Evolutionary conservation across 92 coral and sea anemone genomes (phyloP), one percentile per base, ranked within the genome.

Genomic region (Umimayanthus kanabou): DNA sequence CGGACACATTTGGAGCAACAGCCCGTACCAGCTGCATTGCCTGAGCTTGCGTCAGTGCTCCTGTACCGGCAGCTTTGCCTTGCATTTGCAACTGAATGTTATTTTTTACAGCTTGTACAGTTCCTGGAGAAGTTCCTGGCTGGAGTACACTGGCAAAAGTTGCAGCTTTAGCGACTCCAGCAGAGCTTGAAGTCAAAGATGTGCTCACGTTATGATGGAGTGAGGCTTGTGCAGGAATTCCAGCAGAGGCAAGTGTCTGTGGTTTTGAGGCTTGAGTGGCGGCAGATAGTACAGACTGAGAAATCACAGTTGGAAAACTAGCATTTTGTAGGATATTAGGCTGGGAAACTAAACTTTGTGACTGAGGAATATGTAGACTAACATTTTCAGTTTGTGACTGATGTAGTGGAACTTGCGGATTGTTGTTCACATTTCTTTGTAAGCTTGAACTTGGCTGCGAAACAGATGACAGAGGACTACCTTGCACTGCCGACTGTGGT

Each of bases 1-100:
- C 87, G 6, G 87, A 43, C 43, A 83, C 67, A 69, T 83, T 70
- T 70, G 87, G 87, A 7, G 87, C 87, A 9, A 83, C 87, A n/a
- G 87, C 87, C 58, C 28, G 70, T 6, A 83, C 78, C 66, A 83
- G 33, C 47, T 83, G 87, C 67, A 83, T 71, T 26, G 87, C 87
- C 55, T 83, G 87, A 2, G 87, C 87, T 71, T 83, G 79, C 0
- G 87, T 70, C 2, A 83, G 37, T 47, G 55, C 64, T 66, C 86
- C 86, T 11, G 55, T 33, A 47, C 64, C 28, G 1, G 77, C 30
- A n/a, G 33, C 6, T 30, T 81, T 81, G 58, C 75, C 57, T 40
- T 70, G 87, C 22, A 83, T 29, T 26, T 83, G 87, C 26, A 70
- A 4, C 37, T 28, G 64, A 45, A 4, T 47, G 9, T 25, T 70